Evolutionary conservation across 2,888 invertebrate genomes (phyloP), one percentile per base, ranked within the genome.

Genomic region (Lymantria monacha): DNA sequence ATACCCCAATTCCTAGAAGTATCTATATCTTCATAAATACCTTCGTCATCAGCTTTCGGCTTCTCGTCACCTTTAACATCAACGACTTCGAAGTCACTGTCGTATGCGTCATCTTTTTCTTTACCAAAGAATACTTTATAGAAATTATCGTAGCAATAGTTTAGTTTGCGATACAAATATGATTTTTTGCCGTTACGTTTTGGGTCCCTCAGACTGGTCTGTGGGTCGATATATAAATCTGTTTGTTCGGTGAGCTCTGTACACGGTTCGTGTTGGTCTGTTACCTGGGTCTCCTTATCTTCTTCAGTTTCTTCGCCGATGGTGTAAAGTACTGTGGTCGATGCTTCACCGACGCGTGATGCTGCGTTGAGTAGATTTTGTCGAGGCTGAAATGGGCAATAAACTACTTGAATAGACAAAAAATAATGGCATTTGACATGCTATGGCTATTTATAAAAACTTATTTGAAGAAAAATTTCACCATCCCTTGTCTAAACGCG

Each of bases 291-390:
- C 69, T 97, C 97, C 66, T 95, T 94, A 80, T 95, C 96, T 60
- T 95, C 94, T 11, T 95, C 94, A n/a, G 96, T 96, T 55, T 97
- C 97, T 72, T 98, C 97, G 12, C 97, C 97, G 79, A 98, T 98
- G 48, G 97, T 97, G 72, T 96, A 95, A 48, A 99, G 93, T 0
- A 99, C 97, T 71, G 96, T 96, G 44, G 98, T 97, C 53, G 98
- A 98, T 0, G 98, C 98, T 81, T 99, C 99, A 9, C 99, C 99
- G 44, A 99, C 98, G 57, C 97, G 94, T 11, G 97, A 97, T 0
- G 99, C 99, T 0, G 99, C 99, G 80, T 97, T 97, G 46, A 99
- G 93, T 33, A 99, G 93, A 79, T 95, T 97, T 87, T 98, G 98
- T 10, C 98, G 94, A 0, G 98, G 97, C 95, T 95, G 91, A 52